Evolutionary conservation across 2,888 invertebrate genomes (phyloP).

Genomic region (Octodonta nipae): DNA sequence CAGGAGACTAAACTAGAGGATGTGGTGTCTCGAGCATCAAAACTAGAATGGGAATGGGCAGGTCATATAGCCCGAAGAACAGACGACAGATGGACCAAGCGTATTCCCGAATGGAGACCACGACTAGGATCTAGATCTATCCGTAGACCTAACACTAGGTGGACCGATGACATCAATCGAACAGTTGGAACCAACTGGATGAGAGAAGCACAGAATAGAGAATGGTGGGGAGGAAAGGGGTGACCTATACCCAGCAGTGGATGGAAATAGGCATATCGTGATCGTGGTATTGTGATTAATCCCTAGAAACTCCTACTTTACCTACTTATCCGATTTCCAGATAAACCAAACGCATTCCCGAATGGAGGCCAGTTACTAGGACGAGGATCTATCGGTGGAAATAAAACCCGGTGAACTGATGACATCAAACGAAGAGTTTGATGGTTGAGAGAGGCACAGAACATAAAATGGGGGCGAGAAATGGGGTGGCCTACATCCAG

Average conservation of each 20-base stretch:
- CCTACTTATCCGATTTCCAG: too few relatives aligned
- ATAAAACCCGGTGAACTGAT: too few relatives aligned
- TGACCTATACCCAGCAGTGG: neutral
- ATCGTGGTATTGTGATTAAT: neutral
- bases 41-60: neutral
- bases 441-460: too few relatives aligned
- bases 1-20: neutral
- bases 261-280: conserved; percentile 1
- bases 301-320: neutral
- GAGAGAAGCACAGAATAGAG: conserved; percentile 1
- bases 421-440: too few relatives aligned
- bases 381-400: too few relatives aligned
- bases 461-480: too few relatives aligned
- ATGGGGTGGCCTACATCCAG: too few relatives aligned
- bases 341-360: too few relatives aligned
- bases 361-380: too few relatives aligned
- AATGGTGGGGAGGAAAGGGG: conserved; percentile 1
- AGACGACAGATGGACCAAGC: conserved; percentile 1
- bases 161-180: neutral
- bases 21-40: neutral
- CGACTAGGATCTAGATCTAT: neutral
- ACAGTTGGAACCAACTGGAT: conserved; percentile 1
- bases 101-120: conserved; percentile 1
- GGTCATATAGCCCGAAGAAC: neutral
- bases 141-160: neutral